Conservation (phyloP, 2,113 vertebrate genomes). For the Ivindomyrus marchei region DNA sequence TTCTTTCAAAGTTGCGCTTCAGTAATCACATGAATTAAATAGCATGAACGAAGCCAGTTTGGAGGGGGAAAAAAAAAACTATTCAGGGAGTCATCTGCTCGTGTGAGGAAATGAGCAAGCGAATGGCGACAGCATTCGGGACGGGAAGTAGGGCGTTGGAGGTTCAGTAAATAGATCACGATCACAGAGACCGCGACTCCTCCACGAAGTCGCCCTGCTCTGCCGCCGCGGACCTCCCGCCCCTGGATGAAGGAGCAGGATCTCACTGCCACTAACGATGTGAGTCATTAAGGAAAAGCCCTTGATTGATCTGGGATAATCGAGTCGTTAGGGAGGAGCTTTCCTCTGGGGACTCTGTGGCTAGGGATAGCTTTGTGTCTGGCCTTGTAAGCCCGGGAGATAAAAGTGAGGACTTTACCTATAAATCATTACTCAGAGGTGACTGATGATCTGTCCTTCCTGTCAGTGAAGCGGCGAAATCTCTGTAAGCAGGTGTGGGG, state of each 20-base stretch:
- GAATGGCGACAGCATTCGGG: neutral
- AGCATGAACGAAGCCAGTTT: neutral
- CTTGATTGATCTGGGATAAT: conserved; percentile 51
- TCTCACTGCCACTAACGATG: neutral
- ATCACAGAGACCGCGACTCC: neutral
- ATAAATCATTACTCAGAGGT: conserved; percentile 27
- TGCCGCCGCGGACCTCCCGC: neutral
- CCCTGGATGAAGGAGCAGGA: neutral
- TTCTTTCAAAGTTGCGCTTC: conserved; percentile 11
- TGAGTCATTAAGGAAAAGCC: conserved; percentile 11
- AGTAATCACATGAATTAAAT: conserved; percentile 20
- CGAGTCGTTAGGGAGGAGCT: conserved; percentile 45
- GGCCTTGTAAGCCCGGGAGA: conserved; percentile 36
- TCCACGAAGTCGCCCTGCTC: neutral
- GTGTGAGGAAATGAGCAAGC: neutral
- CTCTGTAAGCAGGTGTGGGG: neutral
- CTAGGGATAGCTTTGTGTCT: conserved; percentile 2
- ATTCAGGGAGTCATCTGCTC: neutral
- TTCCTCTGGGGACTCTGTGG: conserved; percentile 22
- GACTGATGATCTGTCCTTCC: neutral
- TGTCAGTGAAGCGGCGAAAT: neutral
- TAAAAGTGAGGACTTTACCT: conserved; percentile 34
- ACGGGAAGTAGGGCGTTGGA: neutral
- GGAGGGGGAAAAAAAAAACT: conserved; percentile 7
- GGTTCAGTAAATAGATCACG: neutral